phyloP scores from a whole-genome alignment of 2,797 vertebrate genomes.

The Notolepis coatsorum region DNA sequence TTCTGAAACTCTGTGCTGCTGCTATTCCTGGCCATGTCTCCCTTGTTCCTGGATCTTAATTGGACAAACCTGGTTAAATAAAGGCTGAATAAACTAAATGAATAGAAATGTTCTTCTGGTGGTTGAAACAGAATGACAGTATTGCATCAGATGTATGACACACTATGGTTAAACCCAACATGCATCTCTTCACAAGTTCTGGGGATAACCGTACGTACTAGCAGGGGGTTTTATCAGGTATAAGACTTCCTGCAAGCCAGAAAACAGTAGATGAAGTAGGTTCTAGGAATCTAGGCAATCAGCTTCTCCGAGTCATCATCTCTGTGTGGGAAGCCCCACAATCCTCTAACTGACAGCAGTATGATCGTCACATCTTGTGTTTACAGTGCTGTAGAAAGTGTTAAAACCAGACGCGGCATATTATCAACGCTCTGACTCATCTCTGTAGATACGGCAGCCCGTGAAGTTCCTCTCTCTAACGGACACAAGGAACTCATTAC shows the following conservation, averaged over 20 bases:
- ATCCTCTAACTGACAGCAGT: constrained; percentile 8
- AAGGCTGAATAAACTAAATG: too few relatives aligned
- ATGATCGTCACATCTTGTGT: neutral
- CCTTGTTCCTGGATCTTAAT: too few relatives aligned
- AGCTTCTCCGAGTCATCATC: neutral
- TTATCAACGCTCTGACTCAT: constrained; percentile 64
- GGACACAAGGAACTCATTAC: too few relatives aligned
- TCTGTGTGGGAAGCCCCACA: neutral
- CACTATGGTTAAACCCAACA: too few relatives aligned
- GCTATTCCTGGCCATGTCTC: too few relatives aligned
- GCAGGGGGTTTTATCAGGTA: too few relatives aligned
- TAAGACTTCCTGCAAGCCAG: too few relatives aligned
- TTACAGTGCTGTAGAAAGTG: constrained; percentile 18
- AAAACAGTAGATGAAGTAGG: neutral
- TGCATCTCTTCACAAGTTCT: too few relatives aligned
- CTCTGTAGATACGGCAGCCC: constrained; percentile 41
- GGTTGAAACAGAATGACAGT: neutral
- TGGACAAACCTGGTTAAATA: too few relatives aligned
- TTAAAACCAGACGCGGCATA: constrained; percentile 26
- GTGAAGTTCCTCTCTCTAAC: constrained; percentile 63
- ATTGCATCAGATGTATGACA: too few relatives aligned
- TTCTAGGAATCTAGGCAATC: neutral
- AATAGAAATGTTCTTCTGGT: neutral
- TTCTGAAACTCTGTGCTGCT: too few relatives aligned
- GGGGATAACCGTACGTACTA: too few relatives aligned